Evolutionary conservation across 2,797 vertebrate genomes (phyloP).

Genomic region (Pseudomugil gertrudae): DNA sequence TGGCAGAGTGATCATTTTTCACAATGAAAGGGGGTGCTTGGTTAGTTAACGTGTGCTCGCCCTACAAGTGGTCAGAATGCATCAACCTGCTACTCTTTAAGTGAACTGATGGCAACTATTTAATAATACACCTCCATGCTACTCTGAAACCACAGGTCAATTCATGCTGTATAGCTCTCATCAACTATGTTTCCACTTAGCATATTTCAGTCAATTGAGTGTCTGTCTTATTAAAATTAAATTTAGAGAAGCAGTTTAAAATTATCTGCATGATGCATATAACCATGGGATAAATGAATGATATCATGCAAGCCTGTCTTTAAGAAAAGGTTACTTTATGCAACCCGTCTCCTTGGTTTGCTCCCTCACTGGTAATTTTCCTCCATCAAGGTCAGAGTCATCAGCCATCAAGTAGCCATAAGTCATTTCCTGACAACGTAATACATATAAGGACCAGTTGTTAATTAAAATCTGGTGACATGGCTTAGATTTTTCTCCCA

Average conservation of each 20-base stretch:
- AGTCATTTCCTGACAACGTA: conserved; percentile 65
- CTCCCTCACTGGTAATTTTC: conserved; percentile 49
- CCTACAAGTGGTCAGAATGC: conserved; percentile 9
- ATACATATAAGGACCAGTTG: conserved; percentile 69
- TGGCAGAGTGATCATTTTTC: conserved; percentile 15
- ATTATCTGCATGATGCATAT: conserved; percentile 34
- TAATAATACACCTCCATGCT: neutral
- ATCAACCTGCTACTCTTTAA: neutral
- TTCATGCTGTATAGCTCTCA: neutral
- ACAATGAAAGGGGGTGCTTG: neutral
- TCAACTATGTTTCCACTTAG: neutral
- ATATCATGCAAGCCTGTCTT: conserved; percentile 59
- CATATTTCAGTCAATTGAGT: conserved; percentile 6
- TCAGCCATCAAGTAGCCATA: conserved; percentile 69
- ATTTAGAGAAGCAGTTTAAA: conserved; percentile 35
- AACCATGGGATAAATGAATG: conserved; percentile 51
- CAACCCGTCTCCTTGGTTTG: conserved; percentile 60
- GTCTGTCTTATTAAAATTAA: conserved; percentile 21
- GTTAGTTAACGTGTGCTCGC: neutral
- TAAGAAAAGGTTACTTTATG: conserved; percentile 58
- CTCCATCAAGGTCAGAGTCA: conserved; percentile 69
- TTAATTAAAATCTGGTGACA: conserved; percentile 68
- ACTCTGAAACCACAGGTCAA: neutral
- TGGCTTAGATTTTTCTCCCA: conserved; percentile 40
- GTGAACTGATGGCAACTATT: conserved; percentile 5